Conservation (phyloP, 1,140 invertebrate genomes). For the Pachypeltis micranthus region DNA sequence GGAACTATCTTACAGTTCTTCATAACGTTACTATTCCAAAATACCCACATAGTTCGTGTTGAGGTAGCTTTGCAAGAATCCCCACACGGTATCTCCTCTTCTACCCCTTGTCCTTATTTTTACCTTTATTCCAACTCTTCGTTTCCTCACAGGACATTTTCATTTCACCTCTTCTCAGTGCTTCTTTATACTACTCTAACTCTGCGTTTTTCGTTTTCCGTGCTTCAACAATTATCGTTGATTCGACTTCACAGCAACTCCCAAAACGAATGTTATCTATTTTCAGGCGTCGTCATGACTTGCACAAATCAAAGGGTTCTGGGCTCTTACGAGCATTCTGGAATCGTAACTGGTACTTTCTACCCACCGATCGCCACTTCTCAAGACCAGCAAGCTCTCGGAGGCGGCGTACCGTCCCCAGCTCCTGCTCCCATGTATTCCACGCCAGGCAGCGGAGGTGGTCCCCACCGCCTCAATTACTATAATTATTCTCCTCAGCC, state of each 20-base stretch:
- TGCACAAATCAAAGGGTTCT: conserved; percentile 52
- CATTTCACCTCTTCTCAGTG: not conserved
- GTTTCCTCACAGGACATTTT: too few relatives aligned
- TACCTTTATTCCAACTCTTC: too few relatives aligned
- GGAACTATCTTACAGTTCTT: too few relatives aligned
- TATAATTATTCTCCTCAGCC: not conserved
- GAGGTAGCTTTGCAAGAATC: too few relatives aligned
- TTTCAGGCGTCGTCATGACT: conserved; percentile 62
- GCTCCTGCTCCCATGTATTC: conserved; percentile 8
- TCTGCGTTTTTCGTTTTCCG: not conserved
- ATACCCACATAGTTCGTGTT: too few relatives aligned
- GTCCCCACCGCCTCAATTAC: conserved; percentile 2
- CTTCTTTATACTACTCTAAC: not conserved
- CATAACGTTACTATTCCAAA: too few relatives aligned
- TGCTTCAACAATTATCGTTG: not conserved
- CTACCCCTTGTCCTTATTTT: too few relatives aligned
- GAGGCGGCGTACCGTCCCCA: too few relatives aligned
- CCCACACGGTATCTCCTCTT: too few relatives aligned
- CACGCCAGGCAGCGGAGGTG: conserved; percentile 1
- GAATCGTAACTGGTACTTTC: conserved; percentile 50
- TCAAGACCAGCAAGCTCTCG: conserved; percentile 50
- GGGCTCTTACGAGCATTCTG: conserved; percentile 37
- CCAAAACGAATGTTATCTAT: too few relatives aligned
- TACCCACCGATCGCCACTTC: conserved; percentile 69
- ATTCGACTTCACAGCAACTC: not conserved